Evolutionary conservation across 2,888 invertebrate species (phyloP), one percentile per base, ranked within the genome.

Genomic region (Creontiades dilutus): DNA sequence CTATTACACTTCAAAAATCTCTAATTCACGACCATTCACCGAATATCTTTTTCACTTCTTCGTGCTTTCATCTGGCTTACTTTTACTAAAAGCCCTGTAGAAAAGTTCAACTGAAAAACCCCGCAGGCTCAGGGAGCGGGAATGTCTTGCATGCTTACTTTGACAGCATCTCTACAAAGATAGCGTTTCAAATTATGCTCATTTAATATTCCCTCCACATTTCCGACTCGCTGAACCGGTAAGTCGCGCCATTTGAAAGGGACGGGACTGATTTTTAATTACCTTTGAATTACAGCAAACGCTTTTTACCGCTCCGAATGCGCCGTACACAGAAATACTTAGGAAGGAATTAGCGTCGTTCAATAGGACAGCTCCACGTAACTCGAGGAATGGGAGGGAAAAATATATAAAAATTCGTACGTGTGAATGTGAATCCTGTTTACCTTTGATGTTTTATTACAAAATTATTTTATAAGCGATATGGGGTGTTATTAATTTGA

Each of bases 181-280:
- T 52, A 82, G 52, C 48, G 16, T 52, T 52, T 82, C 82, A 82
- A 82, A 82, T 82, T 82, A 82, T 82, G 82, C 55, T 82, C 82
- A 19, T 82, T 82, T 82, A 52, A 82, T 82, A 82, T 52, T 82
- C 82, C 55, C 82, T 52, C 52, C 82, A 82, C 23, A 82, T 82
- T 82, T 82, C 82, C 82, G 47, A 82, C 47, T 52, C 82, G 27
- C 82, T 82, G 82, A 82, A 82, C 82, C 19, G 82, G 23, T 52
- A 82, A 82, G 82, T 52, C 55, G 52, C 55, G 47, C 47, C 78
- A 46, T 52, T 82, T 52, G 13, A 47, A 47, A 52, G 27, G 46
- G 52, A 0, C 48, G 52, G 27, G 12, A 52, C 52, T 82, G 82
- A 82, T 82, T 82, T 82, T 82, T 82, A 82, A 82, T 82, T 82